Conservation (phyloP, 2,797 vertebrate genomes). For the Arrhamphus sclerolepis region DNA sequence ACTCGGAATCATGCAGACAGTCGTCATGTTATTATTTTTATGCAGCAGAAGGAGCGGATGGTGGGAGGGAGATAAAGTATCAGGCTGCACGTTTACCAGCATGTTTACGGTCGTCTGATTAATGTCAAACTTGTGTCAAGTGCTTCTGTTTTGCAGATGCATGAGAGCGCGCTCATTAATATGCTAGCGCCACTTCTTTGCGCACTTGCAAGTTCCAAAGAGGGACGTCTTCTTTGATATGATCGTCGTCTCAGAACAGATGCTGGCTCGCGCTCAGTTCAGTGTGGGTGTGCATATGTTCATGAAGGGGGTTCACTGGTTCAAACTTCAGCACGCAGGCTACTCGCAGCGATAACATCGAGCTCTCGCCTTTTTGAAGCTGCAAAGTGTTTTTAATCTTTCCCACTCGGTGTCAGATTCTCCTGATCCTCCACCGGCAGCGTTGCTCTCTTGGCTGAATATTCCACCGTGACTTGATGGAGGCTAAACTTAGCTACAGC, state of each 20-base stretch:
- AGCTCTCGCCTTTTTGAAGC: slow-evolving; percentile 24
- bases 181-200: slow-evolving; percentile 22
- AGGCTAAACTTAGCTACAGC: slow-evolving; percentile 77
- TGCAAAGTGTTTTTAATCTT: slow-evolving; percentile 47
- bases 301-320: slow-evolving; percentile 19
- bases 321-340: slow-evolving; percentile 20
- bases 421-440: slow-evolving; percentile 16
- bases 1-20: slow-evolving; percentile 24
- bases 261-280: slow-evolving; percentile 26
- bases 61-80: slow-evolving; percentile 14
- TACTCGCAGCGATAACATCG: slow-evolving; percentile 12
- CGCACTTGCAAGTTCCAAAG: slow-evolving; percentile 17
- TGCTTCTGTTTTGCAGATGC: slow-evolving; percentile 7
- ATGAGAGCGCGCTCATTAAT: slow-evolving; percentile 6
- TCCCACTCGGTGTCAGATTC: slow-evolving; percentile 38
- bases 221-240: slow-evolving; percentile 22
- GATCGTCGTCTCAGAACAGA: slow-evolving; percentile 34
- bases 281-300: slow-evolving; percentile 16
- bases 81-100: not conserved
- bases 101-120: slow-evolving; percentile 55
- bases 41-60: not conserved
- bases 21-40: slow-evolving; percentile 57
- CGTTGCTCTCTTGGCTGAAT: slow-evolving; percentile 32
- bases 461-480: slow-evolving; percentile 49
- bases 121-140: slow-evolving; percentile 27